Evolutionary conservation across 2,113 vertebrate genomes (phyloP).

Genomic region (Daphoenositta chrysoptera): DNA sequence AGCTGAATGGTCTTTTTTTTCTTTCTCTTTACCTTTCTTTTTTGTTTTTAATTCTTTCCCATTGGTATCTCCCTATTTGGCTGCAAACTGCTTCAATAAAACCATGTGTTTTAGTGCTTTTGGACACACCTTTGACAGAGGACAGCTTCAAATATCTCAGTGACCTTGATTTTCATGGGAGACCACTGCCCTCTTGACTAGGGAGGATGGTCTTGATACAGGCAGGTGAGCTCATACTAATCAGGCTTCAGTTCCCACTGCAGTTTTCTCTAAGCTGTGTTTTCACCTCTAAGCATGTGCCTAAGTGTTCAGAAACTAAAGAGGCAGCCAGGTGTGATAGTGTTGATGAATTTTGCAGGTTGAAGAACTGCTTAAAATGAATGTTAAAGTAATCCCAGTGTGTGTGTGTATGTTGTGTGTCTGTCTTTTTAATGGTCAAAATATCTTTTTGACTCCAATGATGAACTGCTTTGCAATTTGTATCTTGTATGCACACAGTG

Average conservation of each 20-base stretch:
- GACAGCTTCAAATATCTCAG: not conserved
- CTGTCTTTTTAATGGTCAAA: not conserved
- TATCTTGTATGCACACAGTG: not conserved
- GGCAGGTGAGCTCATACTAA: not conserved
- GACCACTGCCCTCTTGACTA: not conserved
- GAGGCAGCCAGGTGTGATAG: not conserved
- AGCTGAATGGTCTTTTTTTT: not conserved
- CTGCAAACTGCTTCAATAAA: not conserved
- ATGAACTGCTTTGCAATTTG: not conserved
- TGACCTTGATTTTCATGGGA: not conserved
- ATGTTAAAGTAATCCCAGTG: not conserved
- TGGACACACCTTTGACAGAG: not conserved
- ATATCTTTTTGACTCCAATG: not conserved
- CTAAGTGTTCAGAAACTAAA: not conserved
- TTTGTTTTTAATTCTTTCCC: not conserved
- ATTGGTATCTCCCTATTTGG: not conserved
- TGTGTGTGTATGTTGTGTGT: not conserved
- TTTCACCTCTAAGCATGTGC: not conserved
- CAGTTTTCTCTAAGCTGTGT: not conserved
- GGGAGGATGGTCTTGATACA: not conserved
- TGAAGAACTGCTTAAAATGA: not conserved
- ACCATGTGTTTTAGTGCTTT: not conserved
- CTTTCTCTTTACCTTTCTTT: no score
- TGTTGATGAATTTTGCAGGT: not conserved
- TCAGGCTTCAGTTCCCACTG: not conserved